phyloP scores from a whole-genome alignment of 2,113 vertebrate genomes.

The Cyprinodon tularosa region DNA sequence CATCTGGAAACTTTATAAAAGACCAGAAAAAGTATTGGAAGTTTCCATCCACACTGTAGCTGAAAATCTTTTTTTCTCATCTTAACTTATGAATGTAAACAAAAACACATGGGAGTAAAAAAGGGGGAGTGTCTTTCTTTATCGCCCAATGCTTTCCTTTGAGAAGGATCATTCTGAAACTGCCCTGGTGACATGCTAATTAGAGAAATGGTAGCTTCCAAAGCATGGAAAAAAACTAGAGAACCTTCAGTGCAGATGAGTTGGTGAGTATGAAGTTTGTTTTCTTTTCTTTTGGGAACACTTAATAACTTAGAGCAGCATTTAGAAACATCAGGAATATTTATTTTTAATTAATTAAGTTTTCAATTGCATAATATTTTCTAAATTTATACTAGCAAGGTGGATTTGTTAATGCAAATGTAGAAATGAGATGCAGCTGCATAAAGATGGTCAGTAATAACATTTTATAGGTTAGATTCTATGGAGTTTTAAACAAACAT shows the following conservation, averaged over 20 bases:
- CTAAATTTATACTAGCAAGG: no score
- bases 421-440: no score
- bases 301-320: background rate
- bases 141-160: background rate
- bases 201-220: background rate
- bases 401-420: no score
- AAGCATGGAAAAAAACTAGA: background rate
- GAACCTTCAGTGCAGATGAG: no score
- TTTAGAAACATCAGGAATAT: no score
- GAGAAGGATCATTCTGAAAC: constrained; percentile 8
- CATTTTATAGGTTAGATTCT: background rate
- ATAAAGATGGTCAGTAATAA: background rate
- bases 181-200: constrained; percentile 19
- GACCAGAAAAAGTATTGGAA: background rate
- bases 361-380: no score
- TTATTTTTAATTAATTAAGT: no score
- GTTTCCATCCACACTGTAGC: background rate
- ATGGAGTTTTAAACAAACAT: background rate
- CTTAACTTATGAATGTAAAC: constrained; percentile 5
- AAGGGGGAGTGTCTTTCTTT: background rate
- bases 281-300: background rate
- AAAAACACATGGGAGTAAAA: constrained; percentile 1
- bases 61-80: background rate
- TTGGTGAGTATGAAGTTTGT: background rate
- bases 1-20: background rate